These are phyloP conservation scores for Ictalurus punctatus DNA, from an alignment of 2,113 vertebrate genomes.

Conservation along the genomic window DNA sequence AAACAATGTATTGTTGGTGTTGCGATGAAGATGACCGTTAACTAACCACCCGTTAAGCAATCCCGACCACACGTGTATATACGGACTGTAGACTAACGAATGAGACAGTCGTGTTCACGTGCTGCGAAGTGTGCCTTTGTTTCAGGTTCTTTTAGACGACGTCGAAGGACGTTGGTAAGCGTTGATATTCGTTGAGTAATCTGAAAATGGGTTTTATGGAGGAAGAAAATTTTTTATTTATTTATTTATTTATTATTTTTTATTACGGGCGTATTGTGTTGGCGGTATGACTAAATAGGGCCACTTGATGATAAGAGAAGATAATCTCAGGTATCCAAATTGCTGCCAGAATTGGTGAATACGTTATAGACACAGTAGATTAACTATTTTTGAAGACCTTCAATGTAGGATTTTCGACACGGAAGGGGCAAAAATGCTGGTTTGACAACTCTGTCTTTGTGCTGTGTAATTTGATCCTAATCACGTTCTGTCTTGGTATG, in stretches of 20 bases:
- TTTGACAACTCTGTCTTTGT: neutral
- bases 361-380: neutral
- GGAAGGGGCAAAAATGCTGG: neutral
- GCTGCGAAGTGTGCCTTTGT: neutral
- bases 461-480: neutral
- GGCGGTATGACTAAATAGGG: neutral
- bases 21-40: neutral
- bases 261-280: neutral
- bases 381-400: neutral
- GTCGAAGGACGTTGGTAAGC: neutral
- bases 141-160: neutral
- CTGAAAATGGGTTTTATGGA: neutral
- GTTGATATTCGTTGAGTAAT: neutral
- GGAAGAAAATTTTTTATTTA: neutral
- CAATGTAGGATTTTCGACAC: neutral
- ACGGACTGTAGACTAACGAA: neutral
- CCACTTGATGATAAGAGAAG: neutral
- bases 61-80: neutral
- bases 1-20: no score
- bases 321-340: neutral
- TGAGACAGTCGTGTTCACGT: neutral
- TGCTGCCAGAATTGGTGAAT: neutral
- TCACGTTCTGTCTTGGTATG: neutral
- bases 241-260: neutral
- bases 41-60: neutral